Conservation (phyloP, 2,797 vertebrate genomes). For the Philypnodon macrostomus region DNA sequence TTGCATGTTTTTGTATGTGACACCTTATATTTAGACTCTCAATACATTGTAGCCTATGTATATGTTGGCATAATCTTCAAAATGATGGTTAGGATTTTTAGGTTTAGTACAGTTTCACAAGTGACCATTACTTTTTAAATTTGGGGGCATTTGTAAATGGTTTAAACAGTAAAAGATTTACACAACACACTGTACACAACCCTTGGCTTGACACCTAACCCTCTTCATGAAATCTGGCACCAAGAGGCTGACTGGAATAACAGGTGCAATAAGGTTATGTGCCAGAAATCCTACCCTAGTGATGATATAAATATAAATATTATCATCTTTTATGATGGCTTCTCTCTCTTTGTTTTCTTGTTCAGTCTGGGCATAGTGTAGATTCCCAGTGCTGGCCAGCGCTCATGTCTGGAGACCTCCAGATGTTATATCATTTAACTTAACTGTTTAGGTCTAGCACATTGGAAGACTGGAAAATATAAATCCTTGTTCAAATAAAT, state of each 20-base stretch:
- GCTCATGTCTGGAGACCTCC: constrained; percentile 42
- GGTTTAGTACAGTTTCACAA: too few species aligned
- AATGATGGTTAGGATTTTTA: too few species aligned
- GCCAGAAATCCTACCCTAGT: constrained; percentile 78
- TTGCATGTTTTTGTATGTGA: background rate
- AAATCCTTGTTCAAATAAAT: too few species aligned
- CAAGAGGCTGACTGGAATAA: constrained; percentile 67
- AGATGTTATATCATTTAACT: constrained; percentile 52
- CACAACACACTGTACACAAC: constrained; percentile 16
- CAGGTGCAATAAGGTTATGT: constrained; percentile 65
- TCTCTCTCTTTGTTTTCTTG: constrained; percentile 44
- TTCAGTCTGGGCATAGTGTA: constrained; percentile 33
- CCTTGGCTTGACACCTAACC: constrained; percentile 44
- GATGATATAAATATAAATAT: constrained; percentile 76
- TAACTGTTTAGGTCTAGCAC: constrained; percentile 24
- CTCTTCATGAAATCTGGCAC: constrained; percentile 69
- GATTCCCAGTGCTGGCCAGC: constrained; percentile 31
- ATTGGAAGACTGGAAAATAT: constrained; percentile 42
- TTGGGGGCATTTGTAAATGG: too few species aligned
- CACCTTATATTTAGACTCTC: too few species aligned
- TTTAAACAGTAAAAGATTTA: too few species aligned
- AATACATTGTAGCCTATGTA: too few species aligned
- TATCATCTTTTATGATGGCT: constrained; percentile 55
- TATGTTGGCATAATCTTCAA: too few species aligned
- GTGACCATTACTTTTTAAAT: too few species aligned